Evolutionary conservation across 1,140 invertebrate genomes (phyloP).

Genomic region (Drosophila navojoa): DNA sequence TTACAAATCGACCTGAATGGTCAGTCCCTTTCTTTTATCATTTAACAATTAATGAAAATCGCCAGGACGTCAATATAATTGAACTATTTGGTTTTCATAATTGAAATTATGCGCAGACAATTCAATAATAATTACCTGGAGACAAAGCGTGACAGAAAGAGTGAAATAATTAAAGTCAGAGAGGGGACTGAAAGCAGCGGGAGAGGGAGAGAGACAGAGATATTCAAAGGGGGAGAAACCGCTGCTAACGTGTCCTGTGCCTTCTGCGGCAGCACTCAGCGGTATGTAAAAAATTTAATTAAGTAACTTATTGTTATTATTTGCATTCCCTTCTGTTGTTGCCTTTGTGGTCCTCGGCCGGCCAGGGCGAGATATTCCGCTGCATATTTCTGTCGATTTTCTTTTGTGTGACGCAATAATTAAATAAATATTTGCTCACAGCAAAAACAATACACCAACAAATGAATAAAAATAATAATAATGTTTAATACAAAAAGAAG

Average conservation of each 20-base stretch:
- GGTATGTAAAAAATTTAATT: conserved; percentile 78
- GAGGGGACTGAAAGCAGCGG: not conserved
- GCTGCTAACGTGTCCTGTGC: conserved; percentile 24
- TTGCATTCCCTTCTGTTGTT: conserved; percentile 65
- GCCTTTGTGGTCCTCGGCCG: conserved; percentile 15
- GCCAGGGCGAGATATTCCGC: conserved; percentile 56
- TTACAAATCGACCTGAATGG: conserved; percentile 20
- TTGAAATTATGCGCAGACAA: conserved; percentile 74
- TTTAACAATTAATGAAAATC: conserved; percentile 58
- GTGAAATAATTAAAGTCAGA: not conserved
- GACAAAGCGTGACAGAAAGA: conserved; percentile 39
- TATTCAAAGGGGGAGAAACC: not conserved
- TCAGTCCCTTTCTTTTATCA: conserved; percentile 11
- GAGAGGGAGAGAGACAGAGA: not conserved
- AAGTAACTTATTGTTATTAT: conserved; percentile 82
- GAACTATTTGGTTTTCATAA: conserved; percentile 79
- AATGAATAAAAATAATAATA: conserved; percentile 19
- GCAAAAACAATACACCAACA: not conserved
- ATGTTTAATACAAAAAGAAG: not conserved
- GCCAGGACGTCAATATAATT: conserved; percentile 55
- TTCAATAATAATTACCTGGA: conserved; percentile 78
- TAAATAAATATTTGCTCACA: conserved; percentile 54
- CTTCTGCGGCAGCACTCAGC: conserved; percentile 22
- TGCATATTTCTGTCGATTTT: conserved; percentile 46
- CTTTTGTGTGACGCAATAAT: conserved; percentile 41